phyloP scores from a whole-genome alignment of 2,113 vertebrate species.

The Hemicordylus capensis region DNA sequence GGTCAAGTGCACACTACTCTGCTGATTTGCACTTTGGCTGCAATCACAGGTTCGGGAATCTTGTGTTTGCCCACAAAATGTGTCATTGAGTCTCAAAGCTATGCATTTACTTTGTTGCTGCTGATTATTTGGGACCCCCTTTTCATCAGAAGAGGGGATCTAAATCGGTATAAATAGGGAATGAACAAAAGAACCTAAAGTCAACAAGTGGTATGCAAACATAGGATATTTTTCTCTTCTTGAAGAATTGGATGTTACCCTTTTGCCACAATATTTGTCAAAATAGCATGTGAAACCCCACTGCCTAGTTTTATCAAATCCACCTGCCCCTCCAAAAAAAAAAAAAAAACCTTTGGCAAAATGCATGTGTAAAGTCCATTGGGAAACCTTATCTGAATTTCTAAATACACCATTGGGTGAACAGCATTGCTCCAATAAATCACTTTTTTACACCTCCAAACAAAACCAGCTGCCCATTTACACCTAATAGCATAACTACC shows the following conservation, averaged over 20 bases:
- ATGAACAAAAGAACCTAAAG: neutral
- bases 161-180: fast-evolving
- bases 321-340: no score
- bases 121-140: neutral
- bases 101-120: neutral
- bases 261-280: neutral
- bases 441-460: neutral
- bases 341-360: neutral
- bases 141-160: neutral
- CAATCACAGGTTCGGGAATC: neutral
- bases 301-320: neutral
- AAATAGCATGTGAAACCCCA: neutral
- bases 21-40: neutral
- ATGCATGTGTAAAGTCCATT: neutral
- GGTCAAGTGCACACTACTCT: neutral
- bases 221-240: neutral
- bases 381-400: neutral
- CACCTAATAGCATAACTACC: neutral
- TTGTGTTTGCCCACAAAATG: neutral
- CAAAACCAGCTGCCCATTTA: neutral
- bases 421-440: neutral
- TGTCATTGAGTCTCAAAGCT: neutral
- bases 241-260: neutral
- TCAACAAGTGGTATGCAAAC: neutral
- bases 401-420: no score